Conservation (phyloP, 2,113 vertebrate genomes). For the Albula goreensis region DNA sequence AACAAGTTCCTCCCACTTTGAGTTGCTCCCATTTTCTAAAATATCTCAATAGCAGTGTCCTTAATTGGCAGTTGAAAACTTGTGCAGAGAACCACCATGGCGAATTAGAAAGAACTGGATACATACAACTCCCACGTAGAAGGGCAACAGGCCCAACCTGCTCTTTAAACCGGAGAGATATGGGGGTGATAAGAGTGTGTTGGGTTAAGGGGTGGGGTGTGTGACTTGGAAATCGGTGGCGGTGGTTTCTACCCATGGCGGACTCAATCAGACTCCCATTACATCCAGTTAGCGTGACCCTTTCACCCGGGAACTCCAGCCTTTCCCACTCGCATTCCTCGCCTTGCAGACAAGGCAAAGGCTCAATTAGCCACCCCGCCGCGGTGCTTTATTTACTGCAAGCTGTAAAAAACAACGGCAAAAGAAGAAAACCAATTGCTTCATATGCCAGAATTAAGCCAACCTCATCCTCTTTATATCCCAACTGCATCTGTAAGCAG, state of each 20-base stretch:
- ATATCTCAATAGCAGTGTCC: slow-evolving; percentile 46
- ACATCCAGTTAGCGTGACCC: slow-evolving; percentile 19
- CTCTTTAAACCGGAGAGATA: background rate
- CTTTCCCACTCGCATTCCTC: slow-evolving; percentile 47
- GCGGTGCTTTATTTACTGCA: slow-evolving; percentile 25
- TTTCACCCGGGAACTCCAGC: slow-evolving; percentile 31
- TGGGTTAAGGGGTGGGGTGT: slow-evolving; percentile 42
- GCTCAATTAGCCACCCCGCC: slow-evolving; percentile 54
- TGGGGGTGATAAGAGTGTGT: slow-evolving; percentile 5
- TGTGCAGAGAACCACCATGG: slow-evolving; percentile 23
- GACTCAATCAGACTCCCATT: slow-evolving; percentile 28
- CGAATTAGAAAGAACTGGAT: slow-evolving; percentile 43
- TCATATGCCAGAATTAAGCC: slow-evolving; percentile 38
- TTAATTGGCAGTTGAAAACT: slow-evolving; percentile 33
- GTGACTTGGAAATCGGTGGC: slow-evolving; percentile 48
- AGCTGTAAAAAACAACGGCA: slow-evolving; percentile 18
- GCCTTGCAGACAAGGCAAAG: slow-evolving; percentile 59
- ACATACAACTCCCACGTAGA: slow-evolving; percentile 22
- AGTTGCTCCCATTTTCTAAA: slow-evolving; percentile 31
- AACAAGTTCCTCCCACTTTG: background rate
- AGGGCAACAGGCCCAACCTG: background rate
- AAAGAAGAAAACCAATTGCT: slow-evolving; percentile 16
- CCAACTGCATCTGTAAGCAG: slow-evolving; percentile 4
- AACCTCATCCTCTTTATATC: slow-evolving; percentile 12
- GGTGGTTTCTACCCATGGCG: slow-evolving; percentile 51